These are phyloP conservation scores for Neoniphon sammara DNA, from an alignment of 2,797 vertebrate species.

Conservation along the genomic window DNA sequence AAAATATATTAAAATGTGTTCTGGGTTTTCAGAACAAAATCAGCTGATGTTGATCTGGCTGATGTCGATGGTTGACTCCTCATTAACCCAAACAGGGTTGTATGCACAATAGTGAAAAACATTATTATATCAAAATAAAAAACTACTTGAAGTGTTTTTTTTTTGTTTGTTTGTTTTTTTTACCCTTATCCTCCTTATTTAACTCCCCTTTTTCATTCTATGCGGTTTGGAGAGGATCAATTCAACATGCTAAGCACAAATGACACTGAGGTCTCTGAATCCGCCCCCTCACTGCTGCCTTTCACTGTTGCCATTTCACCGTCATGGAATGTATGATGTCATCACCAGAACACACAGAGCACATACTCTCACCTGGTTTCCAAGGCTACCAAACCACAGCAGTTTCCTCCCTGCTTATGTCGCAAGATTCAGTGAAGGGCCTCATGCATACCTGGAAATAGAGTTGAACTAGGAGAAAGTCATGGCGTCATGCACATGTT, in stretches of 20 bases:
- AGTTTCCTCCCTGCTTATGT: constrained; percentile 75
- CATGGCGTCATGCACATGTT: constrained; percentile 8
- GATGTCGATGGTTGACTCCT: background rate
- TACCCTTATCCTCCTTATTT: background rate
- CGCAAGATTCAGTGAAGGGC: constrained; percentile 68
- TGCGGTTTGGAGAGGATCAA: constrained; percentile 42
- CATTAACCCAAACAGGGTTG: background rate
- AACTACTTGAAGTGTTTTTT: background rate
- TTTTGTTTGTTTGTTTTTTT: constrained; percentile 19
- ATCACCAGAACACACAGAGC: constrained; percentile 65
- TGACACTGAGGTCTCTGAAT: constrained; percentile 18
- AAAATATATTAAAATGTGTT: too few species aligned
- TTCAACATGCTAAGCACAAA: constrained; percentile 5
- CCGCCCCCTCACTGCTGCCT: constrained; percentile 54
- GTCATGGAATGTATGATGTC: constrained; percentile 85
- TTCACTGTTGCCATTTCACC: constrained; percentile 60
- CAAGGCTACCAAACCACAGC: constrained; percentile 80
- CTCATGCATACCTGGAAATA: constrained; percentile 67
- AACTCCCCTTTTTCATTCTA: constrained; percentile 24
- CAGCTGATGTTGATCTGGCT: background rate
- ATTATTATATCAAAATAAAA: background rate
- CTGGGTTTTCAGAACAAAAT: too few species aligned
- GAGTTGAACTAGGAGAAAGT: constrained; percentile 10
- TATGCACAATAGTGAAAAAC: background rate
- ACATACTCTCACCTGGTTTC: constrained; percentile 83